Conservation (phyloP, 2,797 vertebrate species). For the Scomberomorus guttatus region DNA sequence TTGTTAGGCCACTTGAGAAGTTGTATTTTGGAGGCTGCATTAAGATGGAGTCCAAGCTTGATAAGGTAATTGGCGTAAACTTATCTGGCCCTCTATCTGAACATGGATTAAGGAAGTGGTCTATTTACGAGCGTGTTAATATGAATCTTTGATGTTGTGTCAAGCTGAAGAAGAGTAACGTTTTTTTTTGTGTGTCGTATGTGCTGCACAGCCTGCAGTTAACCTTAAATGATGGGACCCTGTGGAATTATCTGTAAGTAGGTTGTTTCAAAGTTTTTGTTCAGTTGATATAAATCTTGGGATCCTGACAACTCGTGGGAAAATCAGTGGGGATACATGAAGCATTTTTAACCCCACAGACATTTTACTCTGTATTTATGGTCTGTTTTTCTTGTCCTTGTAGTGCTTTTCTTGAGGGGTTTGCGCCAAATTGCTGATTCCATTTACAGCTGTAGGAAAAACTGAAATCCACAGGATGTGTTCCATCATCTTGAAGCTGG, state of each 20-base stretch:
- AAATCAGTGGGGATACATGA: neutral
- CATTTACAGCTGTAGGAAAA: neutral
- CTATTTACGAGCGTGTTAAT: too few relatives aligned
- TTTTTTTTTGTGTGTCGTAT: neutral
- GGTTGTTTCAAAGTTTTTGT: neutral
- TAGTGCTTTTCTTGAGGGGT: neutral
- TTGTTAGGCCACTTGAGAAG: too few relatives aligned
- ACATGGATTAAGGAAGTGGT: too few relatives aligned
- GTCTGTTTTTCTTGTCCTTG: neutral
- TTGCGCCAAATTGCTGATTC: neutral
- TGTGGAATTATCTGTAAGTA: neutral
- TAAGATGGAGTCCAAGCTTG: neutral
- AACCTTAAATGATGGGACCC: neutral
- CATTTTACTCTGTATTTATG: neutral
- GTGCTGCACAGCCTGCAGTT: neutral
- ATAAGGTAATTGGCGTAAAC: neutral
- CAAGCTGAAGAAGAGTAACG: too few relatives aligned
- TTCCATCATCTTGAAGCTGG: neutral
- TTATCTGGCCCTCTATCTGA: too few relatives aligned
- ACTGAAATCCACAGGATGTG: neutral
- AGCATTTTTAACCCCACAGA: neutral
- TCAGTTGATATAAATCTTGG: neutral
- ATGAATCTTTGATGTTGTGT: too few relatives aligned
- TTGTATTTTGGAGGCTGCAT: conserved; percentile 1
- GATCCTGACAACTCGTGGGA: neutral